Evolutionary conservation across 2,888 invertebrate genomes (phyloP), one percentile per base, ranked within the genome.

Genomic region (Lasioglossum lativentre): DNA sequence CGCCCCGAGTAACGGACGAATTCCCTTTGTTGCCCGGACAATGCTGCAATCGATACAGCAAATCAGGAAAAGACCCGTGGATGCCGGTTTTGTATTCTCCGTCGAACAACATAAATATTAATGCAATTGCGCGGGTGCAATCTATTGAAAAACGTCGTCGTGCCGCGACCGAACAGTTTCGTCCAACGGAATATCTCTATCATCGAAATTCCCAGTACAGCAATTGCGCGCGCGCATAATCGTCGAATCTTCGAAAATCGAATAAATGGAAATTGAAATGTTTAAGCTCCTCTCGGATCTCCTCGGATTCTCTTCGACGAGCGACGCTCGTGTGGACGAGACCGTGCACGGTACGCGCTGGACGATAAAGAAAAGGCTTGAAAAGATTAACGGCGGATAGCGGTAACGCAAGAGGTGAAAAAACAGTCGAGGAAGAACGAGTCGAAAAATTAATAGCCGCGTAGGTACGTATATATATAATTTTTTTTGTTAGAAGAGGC

Each of bases 21-120:
- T 82, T 82, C 72, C 52, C 75, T 88, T 83, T 86, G 88, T 86
- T 78, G 56, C 66, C 63, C 42, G 68, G 63, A 86, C 82, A 84
- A 86, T 86, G 84, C 72, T 79, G 78, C 80, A 85, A 87, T 89
- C 81, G 79, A 75, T 76, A 52, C 75, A 34, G 47, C 80, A 45
- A 59, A 77, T 63, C 70, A 71, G 38, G 63, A 23, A 66, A 79
- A 30, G 45, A 52, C 72, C 72, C 19, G 68, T 34, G 40, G 63
- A 52, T 30, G 52, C n/a, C 68, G 80, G 40, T 70, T 76, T 70
- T 80, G 40, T 68, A 52, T 27, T 75, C 30, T 42, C 66, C 30
- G 59, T 3, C n/a, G 30, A 16, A 52, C 68, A 52, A 23, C 27
- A 72, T 72, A 66, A 76, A 76, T 66, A 45, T 66, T 45, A 30